Evolutionary conservation across 2,888 invertebrate genomes (phyloP), one percentile per base, ranked within the genome.

Genomic region (Heliconius erato): DNA sequence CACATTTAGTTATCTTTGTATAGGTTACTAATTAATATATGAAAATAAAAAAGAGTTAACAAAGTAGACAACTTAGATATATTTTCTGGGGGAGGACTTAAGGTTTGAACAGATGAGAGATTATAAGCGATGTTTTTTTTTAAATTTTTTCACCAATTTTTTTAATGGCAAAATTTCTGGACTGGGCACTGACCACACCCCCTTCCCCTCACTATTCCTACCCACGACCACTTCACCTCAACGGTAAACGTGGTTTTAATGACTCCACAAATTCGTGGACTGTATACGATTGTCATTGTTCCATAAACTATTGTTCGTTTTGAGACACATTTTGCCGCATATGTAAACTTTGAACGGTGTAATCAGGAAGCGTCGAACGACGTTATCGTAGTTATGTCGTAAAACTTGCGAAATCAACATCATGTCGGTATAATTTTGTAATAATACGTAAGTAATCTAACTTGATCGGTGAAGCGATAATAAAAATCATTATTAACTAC

Each of bases 231-330:
- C 6, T 74, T 54, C 16, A 54, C 19, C n/a, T 49, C 2, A 74
- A 35, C 23, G 28, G 28, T 19, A 79, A 69, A 69, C 54, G 32
- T 68, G 26, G 26, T 67, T 81, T 72, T 83, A 59, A 9, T 83
- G 81, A 72, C 83, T 65, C 74, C 26, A 83, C 80, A 69, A 74
- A 83, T 74, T 79, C 54, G 54, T 72, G 67, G 63, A 63, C 77
- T 83, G 26, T 79, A 77, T 44, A 80, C 54, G 68, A 74, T 81
- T 83, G 81, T 83, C 80, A 81, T 83, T 83, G 83, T 83, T 74
- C 74, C 80, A 74, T 80, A 79, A 80, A 81, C 79, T 49, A 82
- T 82, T 82, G 82, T 82, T 67, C 77, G 40, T 77, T 78, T 67
- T 35, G 72, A 80, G 80, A 80, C 79, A 72, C 78, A 82, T 69